Percentiles rank a stretch among this genome's conserved stretches.
Evolutionary conservation across 2,888 invertebrate species (phyloP).

Genomic region (Meta bourneti): DNA sequence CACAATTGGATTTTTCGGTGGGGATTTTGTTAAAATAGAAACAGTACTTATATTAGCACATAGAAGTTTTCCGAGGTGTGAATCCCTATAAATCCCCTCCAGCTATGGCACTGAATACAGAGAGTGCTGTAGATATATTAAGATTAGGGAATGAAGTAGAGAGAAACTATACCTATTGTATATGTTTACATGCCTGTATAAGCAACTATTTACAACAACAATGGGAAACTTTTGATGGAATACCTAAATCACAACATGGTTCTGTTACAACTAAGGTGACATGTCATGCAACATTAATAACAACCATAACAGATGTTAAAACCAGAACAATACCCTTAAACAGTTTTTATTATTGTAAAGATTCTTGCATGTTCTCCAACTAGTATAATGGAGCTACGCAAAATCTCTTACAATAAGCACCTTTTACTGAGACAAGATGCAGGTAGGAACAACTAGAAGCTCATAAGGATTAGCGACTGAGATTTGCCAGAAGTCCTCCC

Average conservation of each 20-base stretch:
- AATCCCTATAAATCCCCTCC: conserved; percentile 30
- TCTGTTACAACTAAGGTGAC: conserved; percentile 61
- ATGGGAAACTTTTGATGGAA: conserved; percentile 51
- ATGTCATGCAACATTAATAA: conserved; percentile 73
- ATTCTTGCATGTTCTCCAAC: conserved; percentile 48
- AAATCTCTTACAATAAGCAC: conserved; percentile 74
- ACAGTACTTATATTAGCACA: conserved; percentile 20
- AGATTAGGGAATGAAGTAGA: conserved; percentile 53
- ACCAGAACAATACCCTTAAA: conserved; percentile 71
- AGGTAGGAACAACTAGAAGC: conserved; percentile 63
- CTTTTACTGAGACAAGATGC: conserved; percentile 66
- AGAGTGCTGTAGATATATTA: conserved; percentile 50
- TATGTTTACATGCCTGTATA: conserved; percentile 57
- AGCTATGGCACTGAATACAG: conserved; percentile 53
- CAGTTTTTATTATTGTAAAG: conserved; percentile 64
- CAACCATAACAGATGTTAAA: conserved; percentile 72
- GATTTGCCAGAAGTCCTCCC: conserved; percentile 74
- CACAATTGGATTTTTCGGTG: conserved; percentile 28
- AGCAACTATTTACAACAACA: conserved; percentile 72
- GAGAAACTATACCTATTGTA: conserved; percentile 46
- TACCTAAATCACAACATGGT: conserved; percentile 69
- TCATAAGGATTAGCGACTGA: conserved; percentile 24
- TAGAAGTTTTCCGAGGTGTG: conserved; percentile 33
- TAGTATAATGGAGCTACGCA: conserved; percentile 62
- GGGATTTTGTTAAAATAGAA: conserved; percentile 23